Conservation (phyloP, 2,113 vertebrate genomes). For the Prochilodus magdalenae region DNA sequence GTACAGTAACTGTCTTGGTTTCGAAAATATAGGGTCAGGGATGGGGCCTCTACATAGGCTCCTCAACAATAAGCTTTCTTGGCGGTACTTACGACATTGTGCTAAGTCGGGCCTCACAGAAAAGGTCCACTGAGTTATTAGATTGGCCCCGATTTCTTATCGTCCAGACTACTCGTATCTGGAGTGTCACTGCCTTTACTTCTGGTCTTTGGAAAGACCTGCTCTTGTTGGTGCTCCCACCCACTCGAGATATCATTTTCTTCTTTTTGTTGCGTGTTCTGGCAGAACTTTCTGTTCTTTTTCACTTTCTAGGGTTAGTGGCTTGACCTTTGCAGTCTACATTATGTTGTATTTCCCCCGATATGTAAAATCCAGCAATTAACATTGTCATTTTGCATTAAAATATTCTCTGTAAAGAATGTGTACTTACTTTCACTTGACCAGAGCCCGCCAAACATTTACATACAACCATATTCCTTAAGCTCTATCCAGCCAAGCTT, state of each 20-base stretch:
- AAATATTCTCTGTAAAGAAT: too few relatives aligned
- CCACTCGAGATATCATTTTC: not conserved
- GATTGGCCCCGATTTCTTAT: not conserved
- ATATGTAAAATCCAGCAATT: too few relatives aligned
- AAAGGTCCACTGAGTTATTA: conserved; percentile 9
- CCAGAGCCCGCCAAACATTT: too few relatives aligned
- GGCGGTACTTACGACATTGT: conserved; percentile 51
- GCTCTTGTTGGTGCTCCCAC: not conserved
- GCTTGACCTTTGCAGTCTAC: too few relatives aligned
- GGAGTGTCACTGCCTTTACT: conserved; percentile 40
- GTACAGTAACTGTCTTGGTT: conserved; percentile 65
- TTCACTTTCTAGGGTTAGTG: not conserved
- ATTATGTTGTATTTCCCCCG: too few relatives aligned
- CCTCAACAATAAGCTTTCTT: conserved; percentile 55
- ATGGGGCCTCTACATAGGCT: conserved; percentile 56
- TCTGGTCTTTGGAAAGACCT: not conserved
- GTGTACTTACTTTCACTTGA: too few relatives aligned
- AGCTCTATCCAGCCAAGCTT: not conserved
- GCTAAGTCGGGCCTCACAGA: not conserved
- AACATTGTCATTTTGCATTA: too few relatives aligned
- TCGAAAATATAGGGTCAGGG: conserved; percentile 65
- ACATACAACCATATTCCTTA: not conserved
- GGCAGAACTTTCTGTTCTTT: not conserved
- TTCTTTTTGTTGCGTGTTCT: not conserved
- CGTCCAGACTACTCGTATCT: conserved; percentile 20